Conservation (phyloP, 2,797 vertebrate species). For the Typhlichthys subterraneus region DNA sequence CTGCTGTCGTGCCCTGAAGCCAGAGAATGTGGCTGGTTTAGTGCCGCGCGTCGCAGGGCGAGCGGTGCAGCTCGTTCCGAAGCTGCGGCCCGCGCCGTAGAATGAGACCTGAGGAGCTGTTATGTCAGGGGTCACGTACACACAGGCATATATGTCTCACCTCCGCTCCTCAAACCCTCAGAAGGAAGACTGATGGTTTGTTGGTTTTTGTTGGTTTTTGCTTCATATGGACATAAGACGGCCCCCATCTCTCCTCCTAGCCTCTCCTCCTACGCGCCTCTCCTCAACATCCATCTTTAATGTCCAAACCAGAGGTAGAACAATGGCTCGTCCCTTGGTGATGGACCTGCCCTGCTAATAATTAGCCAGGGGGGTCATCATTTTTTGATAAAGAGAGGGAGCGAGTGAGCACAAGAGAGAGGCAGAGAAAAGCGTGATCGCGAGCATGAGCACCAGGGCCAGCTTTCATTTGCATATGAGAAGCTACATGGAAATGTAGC, state of each 20-base stretch:
- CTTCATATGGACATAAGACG: slow-evolving; percentile 18
- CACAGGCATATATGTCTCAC: slow-evolving; percentile 27
- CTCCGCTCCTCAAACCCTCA: not conserved
- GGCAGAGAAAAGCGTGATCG: slow-evolving; percentile 21
- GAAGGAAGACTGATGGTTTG: not conserved
- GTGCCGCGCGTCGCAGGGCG: not conserved
- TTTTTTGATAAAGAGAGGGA: slow-evolving; percentile 64
- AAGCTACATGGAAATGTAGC: slow-evolving; percentile 55
- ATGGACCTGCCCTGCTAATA: slow-evolving; percentile 50
- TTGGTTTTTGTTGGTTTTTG: not conserved
- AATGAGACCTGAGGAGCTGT: slow-evolving; percentile 40
- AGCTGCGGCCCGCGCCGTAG: slow-evolving; percentile 12
- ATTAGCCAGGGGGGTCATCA: slow-evolving; percentile 73
- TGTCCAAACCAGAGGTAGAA: slow-evolving; percentile 63
- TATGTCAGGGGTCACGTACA: slow-evolving; percentile 28
- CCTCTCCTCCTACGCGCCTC: slow-evolving; percentile 31
- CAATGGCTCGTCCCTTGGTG: slow-evolving; percentile 56
- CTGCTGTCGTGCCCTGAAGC: slow-evolving; percentile 26
- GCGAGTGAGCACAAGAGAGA: slow-evolving; percentile 21
- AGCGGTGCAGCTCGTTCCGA: slow-evolving; percentile 22
- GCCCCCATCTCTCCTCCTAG: slow-evolving; percentile 11
- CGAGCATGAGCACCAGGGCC: slow-evolving; percentile 9
- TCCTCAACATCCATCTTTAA: slow-evolving; percentile 69
- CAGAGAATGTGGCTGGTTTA: not conserved
- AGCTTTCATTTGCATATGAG: slow-evolving; percentile 69